These are phyloP conservation scores for Caenorhabditis doughertyi DNA, from an alignment of 2,888 invertebrate genomes.

Conservation along the genomic window DNA sequence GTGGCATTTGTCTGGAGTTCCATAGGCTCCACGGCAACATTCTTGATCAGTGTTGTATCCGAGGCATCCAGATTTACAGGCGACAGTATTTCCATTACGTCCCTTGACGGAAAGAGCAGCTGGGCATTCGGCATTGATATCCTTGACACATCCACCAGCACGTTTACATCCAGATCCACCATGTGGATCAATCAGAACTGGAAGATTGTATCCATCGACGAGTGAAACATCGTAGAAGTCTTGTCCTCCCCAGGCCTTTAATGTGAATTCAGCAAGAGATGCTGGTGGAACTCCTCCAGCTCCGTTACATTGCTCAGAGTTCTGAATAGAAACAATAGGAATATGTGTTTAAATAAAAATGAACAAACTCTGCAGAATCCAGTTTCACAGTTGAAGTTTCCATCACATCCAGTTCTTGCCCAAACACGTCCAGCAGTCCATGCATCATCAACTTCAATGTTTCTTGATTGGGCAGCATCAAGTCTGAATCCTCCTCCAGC, in stretches of 20 bases:
- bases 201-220: constrained; percentile 85
- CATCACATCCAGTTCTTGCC: constrained; percentile 77
- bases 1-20: constrained; percentile 84
- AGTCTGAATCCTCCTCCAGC: constrained; percentile 75
- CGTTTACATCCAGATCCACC: constrained; percentile 66
- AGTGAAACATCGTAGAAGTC: constrained; percentile 85
- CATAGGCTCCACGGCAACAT: constrained; percentile 84
- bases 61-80: constrained; percentile 85
- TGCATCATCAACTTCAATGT: constrained; percentile 69
- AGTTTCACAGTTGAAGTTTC: constrained; percentile 76
- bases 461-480: constrained; percentile 61
- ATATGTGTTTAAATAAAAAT: not conserved
- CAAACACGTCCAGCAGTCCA: constrained; percentile 77
- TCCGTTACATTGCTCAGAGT: constrained; percentile 82
- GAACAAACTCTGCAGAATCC: constrained; percentile 71
- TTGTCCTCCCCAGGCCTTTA: constrained; percentile 82
- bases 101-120: constrained; percentile 54
- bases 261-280: constrained; percentile 84
- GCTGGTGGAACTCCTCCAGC: constrained; percentile 84
- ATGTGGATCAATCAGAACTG: constrained; percentile 69
- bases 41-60: constrained; percentile 85
- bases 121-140: constrained; percentile 66
- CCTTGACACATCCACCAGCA: constrained; percentile 68
- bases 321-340: constrained; percentile 37
- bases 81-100: constrained; percentile 80